Conservation (phyloP, 92 coral and sea anemone species). For the Galaxea fascicularis region DNA sequence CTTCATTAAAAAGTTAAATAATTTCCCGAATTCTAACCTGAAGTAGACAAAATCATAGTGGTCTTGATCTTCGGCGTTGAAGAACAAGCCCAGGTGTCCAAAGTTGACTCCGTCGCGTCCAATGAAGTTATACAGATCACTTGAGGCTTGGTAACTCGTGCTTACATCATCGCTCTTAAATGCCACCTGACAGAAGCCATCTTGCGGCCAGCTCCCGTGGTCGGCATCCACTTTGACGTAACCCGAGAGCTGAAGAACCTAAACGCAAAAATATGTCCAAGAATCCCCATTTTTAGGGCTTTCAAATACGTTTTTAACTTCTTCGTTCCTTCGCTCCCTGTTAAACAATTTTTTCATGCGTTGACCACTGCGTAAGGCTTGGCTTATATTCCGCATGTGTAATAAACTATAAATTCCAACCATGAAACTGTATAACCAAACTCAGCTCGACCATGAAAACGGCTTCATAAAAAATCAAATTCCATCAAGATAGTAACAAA, state of each 20-base stretch:
- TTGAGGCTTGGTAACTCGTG: conserved; percentile 39
- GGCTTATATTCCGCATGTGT: too few relatives aligned
- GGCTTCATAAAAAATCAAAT: too few relatives aligned
- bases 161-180: conserved; percentile 8
- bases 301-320: background rate
- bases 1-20: too few relatives aligned
- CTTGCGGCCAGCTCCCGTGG: conserved; percentile 68
- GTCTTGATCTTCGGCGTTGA: conserved; percentile 63
- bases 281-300: background rate
- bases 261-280: background rate
- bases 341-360: too few relatives aligned
- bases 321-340: too few relatives aligned
- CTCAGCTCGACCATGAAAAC: too few relatives aligned
- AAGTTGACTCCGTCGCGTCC: conserved; percentile 50
- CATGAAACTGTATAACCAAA: too few relatives aligned
- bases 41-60: conserved; percentile 78
- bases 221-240: conserved; percentile 67
- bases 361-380: too few relatives aligned
- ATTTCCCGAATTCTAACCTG: too few relatives aligned
- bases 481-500: too few relatives aligned
- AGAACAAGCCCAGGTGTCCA: conserved; percentile 66
- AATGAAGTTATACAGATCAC: conserved; percentile 59
- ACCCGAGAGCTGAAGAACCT: conserved; percentile 18
- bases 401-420: too few relatives aligned
- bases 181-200: conserved; percentile 61